Evolutionary conservation across 2,888 invertebrate species (phyloP).

Genomic region (Synergus laeviventris): DNA sequence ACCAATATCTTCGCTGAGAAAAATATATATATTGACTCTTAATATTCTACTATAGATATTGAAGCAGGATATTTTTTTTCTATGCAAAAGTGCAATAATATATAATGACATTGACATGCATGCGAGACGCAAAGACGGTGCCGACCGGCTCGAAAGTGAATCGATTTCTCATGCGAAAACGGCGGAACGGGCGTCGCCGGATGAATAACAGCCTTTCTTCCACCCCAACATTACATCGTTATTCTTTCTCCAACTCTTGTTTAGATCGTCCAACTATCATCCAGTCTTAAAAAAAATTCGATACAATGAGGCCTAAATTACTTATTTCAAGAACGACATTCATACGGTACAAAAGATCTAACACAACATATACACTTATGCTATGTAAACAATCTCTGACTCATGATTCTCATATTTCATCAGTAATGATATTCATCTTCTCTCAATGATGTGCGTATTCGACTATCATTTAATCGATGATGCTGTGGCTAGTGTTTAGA

Average conservation of each 20-base stretch:
- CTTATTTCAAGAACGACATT: background rate
- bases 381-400: background rate
- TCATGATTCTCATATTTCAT: background rate
- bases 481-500: no score
- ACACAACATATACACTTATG: background rate
- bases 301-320: background rate
- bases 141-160: constrained; percentile 49
- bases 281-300: background rate
- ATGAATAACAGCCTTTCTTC: constrained; percentile 54
- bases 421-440: background rate
- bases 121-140: constrained; percentile 59
- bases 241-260: constrained; percentile 48
- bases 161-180: constrained; percentile 60
- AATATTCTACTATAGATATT: background rate
- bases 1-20: background rate
- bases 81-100: constrained; percentile 8
- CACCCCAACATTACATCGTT: constrained; percentile 14
- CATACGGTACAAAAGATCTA: background rate
- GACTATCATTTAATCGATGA: background rate
- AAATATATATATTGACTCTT: background rate
- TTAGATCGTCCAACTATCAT: constrained; percentile 20
- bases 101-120: constrained; percentile 56
- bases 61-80: background rate
- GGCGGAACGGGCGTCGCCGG: constrained; percentile 53
- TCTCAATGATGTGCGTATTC: background rate